A percentile compares a stretch with the other conserved stretches of the same genome.
Conservation (phyloP, 2,797 vertebrate species). For the Antrozous pallidus region DNA sequence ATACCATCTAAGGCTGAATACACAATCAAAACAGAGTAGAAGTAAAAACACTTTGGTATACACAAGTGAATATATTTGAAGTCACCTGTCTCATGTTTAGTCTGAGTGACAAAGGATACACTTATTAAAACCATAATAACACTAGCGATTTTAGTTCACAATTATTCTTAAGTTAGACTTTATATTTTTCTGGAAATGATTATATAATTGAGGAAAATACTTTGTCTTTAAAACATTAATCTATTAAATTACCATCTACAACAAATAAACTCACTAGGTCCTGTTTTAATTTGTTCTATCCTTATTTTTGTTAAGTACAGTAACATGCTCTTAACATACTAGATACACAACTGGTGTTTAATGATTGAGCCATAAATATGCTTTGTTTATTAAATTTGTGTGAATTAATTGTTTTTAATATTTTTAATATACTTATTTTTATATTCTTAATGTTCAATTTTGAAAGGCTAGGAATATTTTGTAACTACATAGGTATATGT, state of each 20-base stretch:
- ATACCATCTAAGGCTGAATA: background rate
- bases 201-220: background rate
- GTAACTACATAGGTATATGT: background rate
- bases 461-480: background rate
- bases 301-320: background rate
- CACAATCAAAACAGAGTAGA: conserved; percentile 11
- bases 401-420: background rate
- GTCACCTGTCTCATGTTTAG: background rate
- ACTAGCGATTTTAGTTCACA: background rate
- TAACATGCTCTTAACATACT: background rate
- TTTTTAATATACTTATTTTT: background rate
- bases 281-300: background rate
- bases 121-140: background rate
- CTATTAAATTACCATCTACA: background rate
- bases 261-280: background rate
- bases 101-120: background rate
- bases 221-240: background rate
- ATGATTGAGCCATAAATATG: background rate
- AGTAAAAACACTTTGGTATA: background rate
- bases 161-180: background rate
- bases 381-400: background rate
- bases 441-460: background rate
- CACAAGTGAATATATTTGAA: conserved; percentile 12
- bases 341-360: background rate
- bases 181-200: background rate